phyloP scores from a whole-genome alignment of 2,797 vertebrate species.

The Zenarchopterus dispar region DNA sequence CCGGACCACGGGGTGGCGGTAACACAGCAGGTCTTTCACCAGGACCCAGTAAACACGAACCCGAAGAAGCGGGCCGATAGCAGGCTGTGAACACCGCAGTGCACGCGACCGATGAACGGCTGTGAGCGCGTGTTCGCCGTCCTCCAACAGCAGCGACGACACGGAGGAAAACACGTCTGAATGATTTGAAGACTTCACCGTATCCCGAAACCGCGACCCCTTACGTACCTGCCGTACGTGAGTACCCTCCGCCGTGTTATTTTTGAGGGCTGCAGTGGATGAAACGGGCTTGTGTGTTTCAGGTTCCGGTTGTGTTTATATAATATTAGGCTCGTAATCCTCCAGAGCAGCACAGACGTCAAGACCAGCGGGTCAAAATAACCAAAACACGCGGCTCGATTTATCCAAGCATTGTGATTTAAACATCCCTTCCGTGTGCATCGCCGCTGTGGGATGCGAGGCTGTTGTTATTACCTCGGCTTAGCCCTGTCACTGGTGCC shows the following conservation, averaged over 20 bases:
- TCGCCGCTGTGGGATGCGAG: slow-evolving; percentile 33
- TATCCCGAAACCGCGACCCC: slow-evolving; percentile 1
- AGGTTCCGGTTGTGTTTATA: slow-evolving; percentile 77
- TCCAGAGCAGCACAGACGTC: slow-evolving; percentile 20
- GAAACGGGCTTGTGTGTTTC: slow-evolving; percentile 59
- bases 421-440: neutral
- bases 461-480: slow-evolving; percentile 51
- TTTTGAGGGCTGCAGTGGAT: slow-evolving; percentile 59
- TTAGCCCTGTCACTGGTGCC: slow-evolving; percentile 42
- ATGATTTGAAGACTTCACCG: slow-evolving; percentile 32
- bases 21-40: neutral
- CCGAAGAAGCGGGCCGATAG: slow-evolving; percentile 56
- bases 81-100: slow-evolving; percentile 67
- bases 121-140: slow-evolving; percentile 31
- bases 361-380: slow-evolving; percentile 18
- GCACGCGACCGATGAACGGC: slow-evolving; percentile 57
- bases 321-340: slow-evolving; percentile 62
- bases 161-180: slow-evolving; percentile 47
- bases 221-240: no score
- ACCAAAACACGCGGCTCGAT: neutral
- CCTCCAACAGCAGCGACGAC: slow-evolving; percentile 45
- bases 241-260: slow-evolving; percentile 61
- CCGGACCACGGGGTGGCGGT: slow-evolving; percentile 51
- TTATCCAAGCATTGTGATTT: neutral
- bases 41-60: fast-evolving